Evolutionary conservation across 53 echinoderm and acorn worm genomes (phyloP).

Genomic region (Pentamera pediparva): DNA sequence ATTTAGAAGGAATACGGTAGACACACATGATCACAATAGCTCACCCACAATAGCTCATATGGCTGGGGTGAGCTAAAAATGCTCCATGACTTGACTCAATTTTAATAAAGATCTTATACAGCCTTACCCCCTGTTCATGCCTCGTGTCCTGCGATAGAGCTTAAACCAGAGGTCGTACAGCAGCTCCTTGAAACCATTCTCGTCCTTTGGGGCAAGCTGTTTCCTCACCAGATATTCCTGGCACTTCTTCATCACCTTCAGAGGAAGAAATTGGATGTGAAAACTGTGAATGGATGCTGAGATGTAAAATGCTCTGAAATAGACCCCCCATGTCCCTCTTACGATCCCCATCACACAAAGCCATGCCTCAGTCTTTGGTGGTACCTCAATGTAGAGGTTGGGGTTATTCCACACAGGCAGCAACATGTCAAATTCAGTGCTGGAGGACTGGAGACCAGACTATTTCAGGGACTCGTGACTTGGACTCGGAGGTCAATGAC

Average conservation of each 20-base stretch:
- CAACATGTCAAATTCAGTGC: too few relatives aligned
- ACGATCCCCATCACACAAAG: not conserved
- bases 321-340: not conserved
- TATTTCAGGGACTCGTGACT: too few relatives aligned
- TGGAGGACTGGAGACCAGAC: too few relatives aligned
- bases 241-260: slow-evolving; percentile 78
- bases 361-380: not conserved
- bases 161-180: slow-evolving; percentile 95
- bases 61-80: too few relatives aligned
- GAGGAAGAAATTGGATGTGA: not conserved
- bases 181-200: slow-evolving; percentile 57
- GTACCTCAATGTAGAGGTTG: not conserved
- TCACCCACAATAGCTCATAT: too few relatives aligned
- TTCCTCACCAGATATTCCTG: slow-evolving; percentile 63
- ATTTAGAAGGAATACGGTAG: too few relatives aligned
- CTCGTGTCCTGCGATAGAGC: slow-evolving; percentile 84
- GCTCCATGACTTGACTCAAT: too few relatives aligned
- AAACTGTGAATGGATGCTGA: not conserved
- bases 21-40: too few relatives aligned
- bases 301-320: not conserved
- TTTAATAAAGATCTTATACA: too few relatives aligned
- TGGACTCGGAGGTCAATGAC: too few relatives aligned
- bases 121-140: slow-evolving; percentile 73
- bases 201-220: slow-evolving; percentile 50
- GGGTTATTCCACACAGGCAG: not conserved